phyloP scores from a whole-genome alignment of 2,888 invertebrate species.

The Stenchaetothrips biformis region DNA sequence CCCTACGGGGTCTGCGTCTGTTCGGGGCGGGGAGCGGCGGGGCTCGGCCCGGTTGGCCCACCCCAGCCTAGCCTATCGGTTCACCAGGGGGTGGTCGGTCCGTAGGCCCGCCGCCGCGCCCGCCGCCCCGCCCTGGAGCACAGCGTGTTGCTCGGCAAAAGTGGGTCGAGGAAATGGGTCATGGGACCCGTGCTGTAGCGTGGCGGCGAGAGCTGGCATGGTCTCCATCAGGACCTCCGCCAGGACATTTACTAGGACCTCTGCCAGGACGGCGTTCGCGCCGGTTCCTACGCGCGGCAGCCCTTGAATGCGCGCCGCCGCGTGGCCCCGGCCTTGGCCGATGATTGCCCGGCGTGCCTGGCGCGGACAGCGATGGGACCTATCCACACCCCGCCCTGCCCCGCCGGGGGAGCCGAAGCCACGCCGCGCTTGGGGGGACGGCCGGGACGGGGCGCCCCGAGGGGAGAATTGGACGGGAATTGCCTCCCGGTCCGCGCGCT shows the following conservation, averaged over 20 bases:
- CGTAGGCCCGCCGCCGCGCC: not conserved
- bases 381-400: no score
- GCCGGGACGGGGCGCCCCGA: no score
- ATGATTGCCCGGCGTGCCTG: not conserved
- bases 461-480: not conserved
- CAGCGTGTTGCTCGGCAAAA: conserved; percentile 1
- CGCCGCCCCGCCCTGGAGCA: not conserved
- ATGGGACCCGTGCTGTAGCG: not conserved
- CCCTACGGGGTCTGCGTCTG: not conserved
- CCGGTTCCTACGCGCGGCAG: no score
- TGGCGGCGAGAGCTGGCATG: no score
- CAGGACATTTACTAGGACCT: no score
- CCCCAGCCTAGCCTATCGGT: conserved; percentile 27
- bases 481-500: no score
- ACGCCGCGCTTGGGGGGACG: no score
- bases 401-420: no score
- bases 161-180: conserved; percentile 22
- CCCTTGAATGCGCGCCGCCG: not conserved
- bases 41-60: not conserved
- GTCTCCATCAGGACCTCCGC: no score
- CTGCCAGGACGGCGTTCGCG: no score
- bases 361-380: not conserved
- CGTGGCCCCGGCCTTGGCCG: not conserved
- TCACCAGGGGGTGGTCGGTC: conserved; percentile 23
- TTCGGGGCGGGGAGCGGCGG: no score